Conservation (phyloP, 2,888 invertebrate genomes). For the Phytoseiulus persimilis region DNA sequence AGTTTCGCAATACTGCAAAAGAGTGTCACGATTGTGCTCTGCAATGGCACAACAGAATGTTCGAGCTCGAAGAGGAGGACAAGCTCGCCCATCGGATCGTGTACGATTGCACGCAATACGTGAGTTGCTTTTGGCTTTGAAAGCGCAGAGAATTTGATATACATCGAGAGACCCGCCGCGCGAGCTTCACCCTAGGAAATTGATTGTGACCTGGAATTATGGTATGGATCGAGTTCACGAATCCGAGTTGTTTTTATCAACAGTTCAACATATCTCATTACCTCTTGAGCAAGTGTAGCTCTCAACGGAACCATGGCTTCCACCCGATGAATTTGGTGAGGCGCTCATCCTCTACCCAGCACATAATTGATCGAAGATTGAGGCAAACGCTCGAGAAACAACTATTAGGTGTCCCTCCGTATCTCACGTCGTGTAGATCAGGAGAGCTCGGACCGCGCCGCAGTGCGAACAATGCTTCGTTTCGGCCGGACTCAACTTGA, state of each 20-base stretch:
- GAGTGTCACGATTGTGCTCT: conserved; percentile 9
- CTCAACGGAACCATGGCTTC: conserved; percentile 8
- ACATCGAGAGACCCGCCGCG: too few species aligned
- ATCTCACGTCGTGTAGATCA: neutral
- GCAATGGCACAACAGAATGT: neutral
- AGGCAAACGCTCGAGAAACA: too few species aligned
- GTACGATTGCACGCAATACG: conserved; percentile 7
- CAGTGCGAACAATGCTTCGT: neutral
- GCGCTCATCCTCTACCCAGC: too few species aligned
- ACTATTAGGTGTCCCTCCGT: too few species aligned
- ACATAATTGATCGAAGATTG: too few species aligned
- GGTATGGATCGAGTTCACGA: neutral
- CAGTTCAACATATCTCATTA: conserved; percentile 12
- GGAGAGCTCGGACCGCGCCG: neutral
- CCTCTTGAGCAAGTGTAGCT: neutral
- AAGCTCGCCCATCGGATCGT: neutral
- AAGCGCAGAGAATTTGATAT: too few species aligned
- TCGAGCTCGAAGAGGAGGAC: conserved; percentile 18
- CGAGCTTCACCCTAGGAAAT: too few species aligned
- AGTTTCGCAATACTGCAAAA: neutral
- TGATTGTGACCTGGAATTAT: too few species aligned
- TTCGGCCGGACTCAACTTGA: neutral
- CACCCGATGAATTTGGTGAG: neutral
- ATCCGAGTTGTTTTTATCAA: neutral
- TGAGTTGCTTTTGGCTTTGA: neutral